Conservation (phyloP, 2,888 invertebrate species). For the Xylota sylvarum region DNA sequence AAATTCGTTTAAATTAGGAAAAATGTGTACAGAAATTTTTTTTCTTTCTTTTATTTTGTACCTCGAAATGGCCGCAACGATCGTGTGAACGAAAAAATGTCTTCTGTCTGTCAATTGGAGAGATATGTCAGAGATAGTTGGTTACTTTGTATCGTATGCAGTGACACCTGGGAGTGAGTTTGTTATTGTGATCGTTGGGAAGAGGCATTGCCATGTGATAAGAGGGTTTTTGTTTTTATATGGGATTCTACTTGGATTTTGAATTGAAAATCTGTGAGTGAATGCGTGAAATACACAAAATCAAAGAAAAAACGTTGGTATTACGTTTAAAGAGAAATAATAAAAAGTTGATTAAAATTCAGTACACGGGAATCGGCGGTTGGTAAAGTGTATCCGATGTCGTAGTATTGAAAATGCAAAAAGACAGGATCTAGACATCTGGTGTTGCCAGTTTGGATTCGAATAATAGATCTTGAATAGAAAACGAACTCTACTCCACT, state of each 20-base stretch:
- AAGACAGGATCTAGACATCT: too few species aligned
- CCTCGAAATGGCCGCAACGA: conserved; percentile 63
- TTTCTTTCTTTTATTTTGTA: conserved; percentile 19
- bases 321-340: too few species aligned
- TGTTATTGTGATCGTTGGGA: conserved; percentile 14
- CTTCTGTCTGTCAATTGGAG: conserved; percentile 49
- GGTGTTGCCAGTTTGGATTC: too few species aligned
- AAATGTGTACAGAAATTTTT: not conserved
- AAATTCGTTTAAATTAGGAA: conserved; percentile 28
- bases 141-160: conserved; percentile 16
- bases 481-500: too few species aligned
- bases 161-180: conserved; percentile 54
- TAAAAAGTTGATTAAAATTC: too few species aligned
- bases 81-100: conserved; percentile 47
- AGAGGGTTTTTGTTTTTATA: not conserved
- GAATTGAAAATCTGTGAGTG: too few species aligned
- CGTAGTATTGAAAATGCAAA: too few species aligned
- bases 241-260: too few species aligned
- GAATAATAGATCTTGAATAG: too few species aligned
- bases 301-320: too few species aligned
- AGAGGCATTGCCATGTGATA: conserved; percentile 24
- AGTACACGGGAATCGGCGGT: too few species aligned
- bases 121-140: conserved; percentile 51
- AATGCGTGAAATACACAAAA: not conserved
- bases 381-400: too few species aligned